Conservation (phyloP, 2,797 vertebrate species). For the Mormyrops attenuatus region DNA sequence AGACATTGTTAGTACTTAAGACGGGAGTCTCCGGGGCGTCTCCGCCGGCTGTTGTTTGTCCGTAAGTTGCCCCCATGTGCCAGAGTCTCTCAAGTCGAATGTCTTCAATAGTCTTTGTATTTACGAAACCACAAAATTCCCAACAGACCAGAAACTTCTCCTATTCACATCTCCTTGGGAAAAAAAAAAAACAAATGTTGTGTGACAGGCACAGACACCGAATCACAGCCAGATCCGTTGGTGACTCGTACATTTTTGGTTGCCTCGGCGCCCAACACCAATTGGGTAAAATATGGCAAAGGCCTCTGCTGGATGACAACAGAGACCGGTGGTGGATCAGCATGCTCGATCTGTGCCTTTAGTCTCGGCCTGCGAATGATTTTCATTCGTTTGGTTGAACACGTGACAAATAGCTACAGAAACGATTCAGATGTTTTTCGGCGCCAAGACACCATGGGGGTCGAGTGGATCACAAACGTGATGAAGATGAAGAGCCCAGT, state of each 20-base stretch:
- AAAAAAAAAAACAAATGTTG: not conserved
- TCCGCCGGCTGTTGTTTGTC: not conserved
- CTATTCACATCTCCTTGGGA: not conserved
- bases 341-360: not conserved
- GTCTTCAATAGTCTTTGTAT: conserved; percentile 27
- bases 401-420: not conserved
- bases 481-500: not conserved
- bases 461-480: not conserved
- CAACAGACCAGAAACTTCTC: conserved; percentile 19
- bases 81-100: conserved; percentile 18
- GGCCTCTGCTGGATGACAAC: not conserved
- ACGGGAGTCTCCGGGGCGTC: not conserved
- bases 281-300: not conserved
- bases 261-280: not conserved
- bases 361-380: not conserved
- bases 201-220: not conserved
- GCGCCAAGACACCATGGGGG: not conserved
- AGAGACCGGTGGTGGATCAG: not conserved
- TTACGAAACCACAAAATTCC: conserved; percentile 22
- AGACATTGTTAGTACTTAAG: not conserved
- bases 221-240: not conserved
- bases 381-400: not conserved
- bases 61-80: not conserved
- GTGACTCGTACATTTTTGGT: not conserved
- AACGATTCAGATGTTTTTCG: not conserved